phyloP scores from a whole-genome alignment of 1,140 invertebrate species.

The Drosophila arizonae region DNA sequence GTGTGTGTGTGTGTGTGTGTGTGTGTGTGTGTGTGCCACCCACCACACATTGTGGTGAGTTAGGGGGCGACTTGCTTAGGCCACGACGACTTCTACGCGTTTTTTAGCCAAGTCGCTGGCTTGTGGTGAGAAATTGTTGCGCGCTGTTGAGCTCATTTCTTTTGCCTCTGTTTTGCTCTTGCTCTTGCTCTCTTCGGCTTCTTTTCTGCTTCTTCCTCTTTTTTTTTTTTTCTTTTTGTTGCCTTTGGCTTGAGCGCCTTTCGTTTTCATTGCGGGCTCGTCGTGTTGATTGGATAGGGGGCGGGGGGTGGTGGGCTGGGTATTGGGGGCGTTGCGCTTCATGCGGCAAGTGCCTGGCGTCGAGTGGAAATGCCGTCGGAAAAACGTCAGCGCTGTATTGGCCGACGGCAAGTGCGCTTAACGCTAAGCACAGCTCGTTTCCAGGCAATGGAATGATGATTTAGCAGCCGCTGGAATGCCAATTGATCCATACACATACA shows the following conservation, averaged over 20 bases:
- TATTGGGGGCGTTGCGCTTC: neutral
- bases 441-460: neutral
- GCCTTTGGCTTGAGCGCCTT: constrained; percentile 52
- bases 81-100: constrained; percentile 25
- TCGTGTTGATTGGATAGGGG: constrained; percentile 5
- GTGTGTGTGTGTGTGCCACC: constrained; percentile 9
- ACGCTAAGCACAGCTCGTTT: neutral
- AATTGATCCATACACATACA: neutral
- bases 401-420: constrained; percentile 55
- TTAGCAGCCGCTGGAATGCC: neutral
- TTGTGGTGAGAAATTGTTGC: constrained; percentile 78
- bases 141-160: constrained; percentile 55
- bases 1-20: constrained; percentile 5
- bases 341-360: neutral
- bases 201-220: neutral
- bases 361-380: constrained; percentile 61
- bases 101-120: constrained; percentile 68
- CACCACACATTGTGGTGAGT: constrained; percentile 67
- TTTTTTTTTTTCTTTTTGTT: constrained; percentile 28
- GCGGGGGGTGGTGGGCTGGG: neutral
- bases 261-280: constrained; percentile 66
- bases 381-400: constrained; percentile 39
- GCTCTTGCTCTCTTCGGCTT: neutral
- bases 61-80: constrained; percentile 50
- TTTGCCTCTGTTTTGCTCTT: neutral